Percentiles rank a stretch among this genome's conserved stretches.
These are phyloP conservation scores for Microplitis demolitor DNA, from an alignment of 1,140 invertebrate species.

Conservation along the genomic window DNA sequence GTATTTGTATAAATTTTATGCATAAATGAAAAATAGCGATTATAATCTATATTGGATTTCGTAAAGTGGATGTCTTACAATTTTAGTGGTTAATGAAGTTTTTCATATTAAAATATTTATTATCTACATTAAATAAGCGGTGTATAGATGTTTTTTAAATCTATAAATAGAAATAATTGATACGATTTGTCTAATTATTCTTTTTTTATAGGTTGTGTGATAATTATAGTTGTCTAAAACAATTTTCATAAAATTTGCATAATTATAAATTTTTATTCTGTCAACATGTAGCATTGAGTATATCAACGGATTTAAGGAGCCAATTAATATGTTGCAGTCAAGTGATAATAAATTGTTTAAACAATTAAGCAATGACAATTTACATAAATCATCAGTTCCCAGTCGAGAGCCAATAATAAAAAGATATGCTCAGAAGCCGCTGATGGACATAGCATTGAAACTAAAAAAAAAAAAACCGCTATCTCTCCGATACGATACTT, in stretches of 20 bases:
- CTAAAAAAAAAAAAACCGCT: background rate
- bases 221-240: background rate
- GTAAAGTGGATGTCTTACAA: too few species aligned
- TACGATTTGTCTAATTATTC: background rate
- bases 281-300: background rate
- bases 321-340: background rate
- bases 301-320: background rate
- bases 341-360: background rate
- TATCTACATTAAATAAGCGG: too few species aligned
- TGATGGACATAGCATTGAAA: background rate
- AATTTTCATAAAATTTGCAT: background rate
- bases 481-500: background rate
- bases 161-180: too few species aligned
- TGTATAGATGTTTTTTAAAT: too few species aligned
- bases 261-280: background rate
- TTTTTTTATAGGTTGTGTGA: background rate
- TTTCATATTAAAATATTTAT: too few species aligned
- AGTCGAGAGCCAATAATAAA: background rate
- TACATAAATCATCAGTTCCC: background rate
- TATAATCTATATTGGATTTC: too few species aligned
- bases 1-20: too few species aligned
- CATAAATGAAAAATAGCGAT: too few species aligned
- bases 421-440: background rate
- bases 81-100: too few species aligned
- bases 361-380: background rate